Evolutionary conservation across 2,113 vertebrate species (phyloP), one percentile per base, ranked within the genome.

Genomic region (Osmerus eperlanus): DNA sequence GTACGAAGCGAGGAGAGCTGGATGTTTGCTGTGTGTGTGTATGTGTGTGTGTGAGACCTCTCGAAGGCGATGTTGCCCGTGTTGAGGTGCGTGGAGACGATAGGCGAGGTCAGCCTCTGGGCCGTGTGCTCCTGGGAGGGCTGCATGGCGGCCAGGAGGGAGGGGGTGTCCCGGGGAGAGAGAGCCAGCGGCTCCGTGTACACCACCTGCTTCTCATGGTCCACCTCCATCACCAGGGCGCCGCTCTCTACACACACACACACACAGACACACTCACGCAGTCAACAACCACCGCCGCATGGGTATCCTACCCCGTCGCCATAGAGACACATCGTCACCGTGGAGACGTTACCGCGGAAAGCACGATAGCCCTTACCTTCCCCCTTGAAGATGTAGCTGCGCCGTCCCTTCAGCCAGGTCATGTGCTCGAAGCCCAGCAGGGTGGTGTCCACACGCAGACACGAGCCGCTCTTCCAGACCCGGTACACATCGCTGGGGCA

Each of bases 391-490:
- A 98, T 98, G 77, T 97, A 97, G 89, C 96, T 98, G 77, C 96
- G 94, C 3, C 94, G 91, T 18, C 96, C 96, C 15, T 97, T 96
- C 68, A 97, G 94, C 96, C 96, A 98, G 21, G 95, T 95, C 96
- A 98, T 98, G 87, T 98, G 96, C 84, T 98, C 96, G 0, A 98
- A 98, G 75, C 96, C 96, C 87, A 97, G 89, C 16, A 98, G 92
- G 3, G 95, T 97, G 67, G 96, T 98, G 88, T 98, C 96, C 1
- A 98, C 96, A 0, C 96, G 91, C 56, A 98, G 90, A 85, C 92
- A 96, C 51, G 97, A 95, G 0, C 96, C 96, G 0, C 95, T 94
- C 86, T 98, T 98, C 96, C 96, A 98, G 23, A 98, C 96, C 0
- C 96, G 93, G 86, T 98, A 98, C 54, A 98, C 95, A 0, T 98